phyloP scores from a whole-genome alignment of 1,140 invertebrate species.

The Penaeus chinensis region DNA sequence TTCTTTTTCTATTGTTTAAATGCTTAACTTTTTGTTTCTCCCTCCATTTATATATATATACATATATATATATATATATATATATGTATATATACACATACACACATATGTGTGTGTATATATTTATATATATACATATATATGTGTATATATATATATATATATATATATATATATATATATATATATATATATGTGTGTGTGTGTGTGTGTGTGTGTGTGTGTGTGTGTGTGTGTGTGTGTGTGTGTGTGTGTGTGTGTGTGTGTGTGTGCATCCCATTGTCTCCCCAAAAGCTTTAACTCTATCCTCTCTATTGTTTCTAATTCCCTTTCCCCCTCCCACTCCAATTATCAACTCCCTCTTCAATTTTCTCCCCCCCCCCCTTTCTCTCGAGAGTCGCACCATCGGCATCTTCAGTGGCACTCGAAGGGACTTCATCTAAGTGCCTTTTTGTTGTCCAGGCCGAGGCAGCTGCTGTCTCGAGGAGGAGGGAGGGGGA shows the following conservation, averaged over 20 bases:
- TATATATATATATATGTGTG: neutral
- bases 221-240: neutral
- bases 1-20: too few species aligned
- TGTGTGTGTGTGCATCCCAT: neutral
- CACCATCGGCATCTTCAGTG: neutral
- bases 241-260: neutral
- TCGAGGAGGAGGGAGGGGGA: neutral
- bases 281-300: neutral
- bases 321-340: neutral
- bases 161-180: slow-evolving; percentile 22
- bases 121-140: neutral
- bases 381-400: neutral
- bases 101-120: neutral
- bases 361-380: neutral
- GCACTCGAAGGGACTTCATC: neutral
- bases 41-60: neutral
- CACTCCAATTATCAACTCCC: neutral
- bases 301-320: neutral
- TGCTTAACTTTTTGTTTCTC: too few species aligned
- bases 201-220: neutral
- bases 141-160: slow-evolving; percentile 12
- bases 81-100: neutral
- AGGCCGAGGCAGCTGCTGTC: neutral
- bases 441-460: neutral
- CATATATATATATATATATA: neutral